These are phyloP conservation scores for Sisyra nigra DNA, from an alignment of 2,888 invertebrate genomes.

Conservation along the genomic window DNA sequence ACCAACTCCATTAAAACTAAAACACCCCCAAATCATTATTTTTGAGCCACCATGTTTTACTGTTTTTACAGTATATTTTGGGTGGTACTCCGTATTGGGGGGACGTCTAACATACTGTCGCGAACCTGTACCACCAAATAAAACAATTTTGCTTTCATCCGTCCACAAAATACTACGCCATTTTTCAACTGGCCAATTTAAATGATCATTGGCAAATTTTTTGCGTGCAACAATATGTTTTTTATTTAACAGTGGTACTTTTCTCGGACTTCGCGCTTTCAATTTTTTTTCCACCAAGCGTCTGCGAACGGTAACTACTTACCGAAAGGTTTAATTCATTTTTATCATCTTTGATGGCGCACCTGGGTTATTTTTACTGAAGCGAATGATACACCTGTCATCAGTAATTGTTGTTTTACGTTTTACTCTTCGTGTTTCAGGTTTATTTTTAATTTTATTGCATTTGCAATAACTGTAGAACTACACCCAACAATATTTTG, in stretches of 20 bases:
- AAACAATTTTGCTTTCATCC: conserved; percentile 9
- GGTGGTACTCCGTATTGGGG: conserved; percentile 8
- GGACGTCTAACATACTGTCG: conserved; percentile 8
- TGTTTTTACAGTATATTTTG: conserved; percentile 9
- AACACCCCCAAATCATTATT: conserved; percentile 9
- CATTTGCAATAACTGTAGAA: not conserved
- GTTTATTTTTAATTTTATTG: not conserved
- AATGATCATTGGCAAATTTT: not conserved
- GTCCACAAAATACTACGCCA: not conserved
- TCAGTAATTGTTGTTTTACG: not conserved
- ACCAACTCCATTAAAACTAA: conserved; percentile 9
- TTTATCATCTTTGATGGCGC: not conserved
- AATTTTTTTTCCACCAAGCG: not conserved
- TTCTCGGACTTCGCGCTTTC: not conserved
- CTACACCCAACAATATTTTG: not conserved
- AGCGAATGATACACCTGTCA: not conserved
- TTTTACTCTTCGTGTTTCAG: not conserved
- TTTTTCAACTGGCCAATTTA: not conserved
- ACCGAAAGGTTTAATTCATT: not conserved
- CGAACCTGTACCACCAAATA: conserved; percentile 10
- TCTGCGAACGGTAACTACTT: not conserved
- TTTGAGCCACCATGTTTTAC: conserved; percentile 11
- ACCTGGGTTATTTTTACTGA: not conserved
- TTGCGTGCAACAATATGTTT: not conserved
- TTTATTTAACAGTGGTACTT: not conserved